Evolutionary conservation across 2,888 invertebrate species (phyloP), one percentile per base, ranked within the genome.

Genomic region (Stomorhina lunata): DNA sequence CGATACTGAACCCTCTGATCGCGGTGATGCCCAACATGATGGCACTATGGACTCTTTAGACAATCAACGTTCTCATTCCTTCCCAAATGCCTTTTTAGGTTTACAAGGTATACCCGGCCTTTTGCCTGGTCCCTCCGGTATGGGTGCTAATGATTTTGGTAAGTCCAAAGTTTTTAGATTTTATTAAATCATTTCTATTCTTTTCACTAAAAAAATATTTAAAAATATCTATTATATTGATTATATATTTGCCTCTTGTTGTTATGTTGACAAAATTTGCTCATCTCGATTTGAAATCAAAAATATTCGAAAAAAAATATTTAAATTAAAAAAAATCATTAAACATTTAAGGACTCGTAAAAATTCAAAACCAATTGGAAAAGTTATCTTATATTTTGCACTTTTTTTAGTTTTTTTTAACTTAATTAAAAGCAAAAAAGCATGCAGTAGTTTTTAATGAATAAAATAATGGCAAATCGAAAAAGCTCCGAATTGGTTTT

Each of bases 91-190:
- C 86, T 93, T 96, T 85, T 93, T 96, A 86, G 95, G 96, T 87
- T 92, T 96, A 87, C 96, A 95, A 94, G 96, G 93, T 85, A 91
- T 94, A 90, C 91, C 94, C 92, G 96, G 96, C 88, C 93, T 97
- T 86, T 93, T 97, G 90, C 96, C 97, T 83, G 96, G 97, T 88
- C 96, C 96, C 40, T 97, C 97, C 84, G 96, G 96, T 88, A 95
- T 96, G 91, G 94, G 93, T 89, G 93, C 95, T 91, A 95, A 95
- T 92, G 96, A 95, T 92, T 96, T 96, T 92, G 95, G 95, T 95
- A 92, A 95, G 95, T 94, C 69, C 17, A 43, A 4, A 48, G 5
- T 25, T n/a, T 55, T 53, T 43, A 0, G 63, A 34, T 40, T 55
- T 27, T 15, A 32, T 34, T 15, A 20, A 43, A 65, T 43, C 37